These are phyloP conservation scores for Leptopilina boulardi DNA, from an alignment of 1,140 invertebrate genomes.

Conservation along the genomic window DNA sequence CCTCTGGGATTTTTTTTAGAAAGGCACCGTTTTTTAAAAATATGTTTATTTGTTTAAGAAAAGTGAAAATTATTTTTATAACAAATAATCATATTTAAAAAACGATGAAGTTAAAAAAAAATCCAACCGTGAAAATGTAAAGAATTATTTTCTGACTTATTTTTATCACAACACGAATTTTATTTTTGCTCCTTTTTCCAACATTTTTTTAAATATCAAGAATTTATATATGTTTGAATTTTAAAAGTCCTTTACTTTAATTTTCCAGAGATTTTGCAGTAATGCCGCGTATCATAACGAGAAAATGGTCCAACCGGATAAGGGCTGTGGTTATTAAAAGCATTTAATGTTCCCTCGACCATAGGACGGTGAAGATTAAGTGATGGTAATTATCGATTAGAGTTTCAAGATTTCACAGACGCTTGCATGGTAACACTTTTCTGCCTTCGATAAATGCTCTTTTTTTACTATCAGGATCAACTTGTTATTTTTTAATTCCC, in stretches of 20 bases:
- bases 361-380: conserved; percentile 34
- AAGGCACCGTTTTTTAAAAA: too few relatives aligned
- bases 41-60: too few relatives aligned
- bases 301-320: conserved; percentile 27
- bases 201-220: conserved; percentile 14
- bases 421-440: conserved; percentile 14
- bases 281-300: conserved; percentile 34
- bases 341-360: conserved; percentile 42
- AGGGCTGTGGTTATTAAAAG: conserved; percentile 42
- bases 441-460: neutral
- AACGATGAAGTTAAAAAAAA: too few relatives aligned
- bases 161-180: too few relatives aligned
- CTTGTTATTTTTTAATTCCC: neutral
- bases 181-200: neutral
- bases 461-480: neutral
- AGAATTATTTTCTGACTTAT: too few relatives aligned
- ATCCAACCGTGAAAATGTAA: too few relatives aligned
- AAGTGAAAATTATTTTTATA: too few relatives aligned
- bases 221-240: conserved; percentile 6
- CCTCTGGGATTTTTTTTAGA: too few relatives aligned
- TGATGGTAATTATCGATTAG: conserved; percentile 51
- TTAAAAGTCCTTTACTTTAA: neutral
- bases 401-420: conserved; percentile 38
- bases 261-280: neutral
- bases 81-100: too few relatives aligned